phyloP scores from a whole-genome alignment of 2,113 vertebrate species.

The Potamarius usumacintae region DNA sequence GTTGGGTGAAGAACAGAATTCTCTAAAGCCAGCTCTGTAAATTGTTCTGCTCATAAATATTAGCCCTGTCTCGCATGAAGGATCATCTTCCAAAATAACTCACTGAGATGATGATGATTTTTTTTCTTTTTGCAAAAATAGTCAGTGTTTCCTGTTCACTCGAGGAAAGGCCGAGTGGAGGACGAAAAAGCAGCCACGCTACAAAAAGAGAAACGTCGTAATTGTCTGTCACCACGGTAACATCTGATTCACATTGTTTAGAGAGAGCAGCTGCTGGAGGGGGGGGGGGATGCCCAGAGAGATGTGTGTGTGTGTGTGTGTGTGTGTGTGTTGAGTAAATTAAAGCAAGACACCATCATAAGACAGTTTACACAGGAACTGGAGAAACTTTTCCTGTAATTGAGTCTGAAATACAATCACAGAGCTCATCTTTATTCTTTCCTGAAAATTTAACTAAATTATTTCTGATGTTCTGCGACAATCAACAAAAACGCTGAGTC shows the following conservation, averaged over 20 bases:
- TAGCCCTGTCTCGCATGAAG: background rate
- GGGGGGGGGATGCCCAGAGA: background rate
- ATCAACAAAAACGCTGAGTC: background rate
- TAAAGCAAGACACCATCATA: background rate
- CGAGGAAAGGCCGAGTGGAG: background rate
- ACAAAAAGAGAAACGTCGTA: slow-evolving; percentile 47
- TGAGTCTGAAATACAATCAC: background rate
- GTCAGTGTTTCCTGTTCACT: background rate
- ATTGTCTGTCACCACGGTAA: slow-evolving; percentile 55
- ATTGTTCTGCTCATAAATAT: background rate
- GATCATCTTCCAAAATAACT: background rate
- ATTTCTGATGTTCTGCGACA: background rate
- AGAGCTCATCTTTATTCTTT: background rate
- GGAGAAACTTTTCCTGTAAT: background rate
- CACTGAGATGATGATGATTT: background rate
- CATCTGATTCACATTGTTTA: slow-evolving; percentile 49
- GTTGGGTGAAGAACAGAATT: background rate
- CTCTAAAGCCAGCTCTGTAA: background rate
- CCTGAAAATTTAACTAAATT: background rate
- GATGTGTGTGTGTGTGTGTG: background rate
- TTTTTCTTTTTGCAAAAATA: background rate
- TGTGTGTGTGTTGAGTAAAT: background rate
- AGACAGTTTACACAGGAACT: background rate
- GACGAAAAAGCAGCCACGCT: slow-evolving; percentile 14
- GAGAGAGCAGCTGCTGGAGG: slow-evolving; percentile 42